Base-by-base conservation (phyloP, 2,113 vertebrate genomes). In the Australoheros scitulus region DNA sequence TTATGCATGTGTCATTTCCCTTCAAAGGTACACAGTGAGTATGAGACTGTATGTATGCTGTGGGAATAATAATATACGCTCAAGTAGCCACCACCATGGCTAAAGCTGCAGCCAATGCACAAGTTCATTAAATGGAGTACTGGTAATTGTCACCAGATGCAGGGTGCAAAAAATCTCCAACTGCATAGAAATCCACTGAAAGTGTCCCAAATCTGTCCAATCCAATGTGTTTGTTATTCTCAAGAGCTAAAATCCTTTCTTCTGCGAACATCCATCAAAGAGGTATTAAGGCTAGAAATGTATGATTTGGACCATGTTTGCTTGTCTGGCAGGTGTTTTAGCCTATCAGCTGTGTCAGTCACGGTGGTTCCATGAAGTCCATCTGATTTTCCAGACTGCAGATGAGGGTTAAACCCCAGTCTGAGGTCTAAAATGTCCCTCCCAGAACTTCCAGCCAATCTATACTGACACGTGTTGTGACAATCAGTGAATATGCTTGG, bases 221-320 rank as follows among this genome's bases (percentile, higher is more conserved):
- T 59, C 55, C 15, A 20, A 29, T 20, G 61, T 17, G 56, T 17
- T 18, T n/a, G 41, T 38, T 9, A 56, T 50, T 79, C 17, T 65
- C n/a, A 34, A 57, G 26, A 61, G 26, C 50, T 34, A 13, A 24
- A 41, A 20, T 65, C 41, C 5, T 18, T 75, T 43, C 8, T 74
- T 47, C 20, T 41, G 10, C 61, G 18, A 34, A 34, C 58, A 29
- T 77, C 47, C 52, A 47, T 26, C 50, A 74, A 29, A 59, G 59
- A 74, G 43, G 65, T 86, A 61, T 83, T 85, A 85, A 78, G 78
- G 81, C 75, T 50, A 61, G 26, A 83, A 60, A 65, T 70, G 13
- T 63, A 59, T 77, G 32, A 64, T 72, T 59, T 70, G 17, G 43
- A 78, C 36, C 43, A 70, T 3, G 1, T 79, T 38, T 50, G 18